Evolutionary conservation across 2,113 vertebrate genomes (phyloP), one percentile per base, ranked within the genome.

Genomic region (Notiomystis cincta): DNA sequence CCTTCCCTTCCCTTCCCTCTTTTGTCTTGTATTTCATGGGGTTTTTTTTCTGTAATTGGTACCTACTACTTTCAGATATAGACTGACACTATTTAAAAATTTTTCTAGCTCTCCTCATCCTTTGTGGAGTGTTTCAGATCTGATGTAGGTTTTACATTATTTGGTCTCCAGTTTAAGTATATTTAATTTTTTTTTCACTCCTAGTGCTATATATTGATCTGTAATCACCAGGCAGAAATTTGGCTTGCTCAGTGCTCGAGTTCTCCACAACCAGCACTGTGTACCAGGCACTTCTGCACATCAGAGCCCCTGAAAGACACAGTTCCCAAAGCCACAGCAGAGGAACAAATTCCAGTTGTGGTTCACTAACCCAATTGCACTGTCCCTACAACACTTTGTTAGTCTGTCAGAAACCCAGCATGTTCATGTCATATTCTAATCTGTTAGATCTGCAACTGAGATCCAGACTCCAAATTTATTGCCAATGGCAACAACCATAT

Each of bases 401-500:
- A 71, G 78, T 31, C 67, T 86, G 75, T 92, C 51, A 78, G 82
- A 94, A 92, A 48, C 47, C 18, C 67, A 85, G 50, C 16, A 35
- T 25, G 90, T 89, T 64, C 70, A 62, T 89, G 70, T 78, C 71
- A 77, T 81, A 30, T 21, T 57, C 56, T 80, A 73, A 81, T 90
- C 79, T 47, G 47, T 75, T 72, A 75, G 79, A 90, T 93, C 75
- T 82, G 61, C 76, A 93, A 13, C 37, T 81, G 45, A 86, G 64
- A 66, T 81, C 79, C 79, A 78, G 85, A 53, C 64, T 42, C 44
- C 58, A 83, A 79, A 73, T 66, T 42, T 60, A 42, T 66, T 77
- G 93, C 93, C 90, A 96, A 95, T 83, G 82, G 58, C 92, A 97
- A 95, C 85, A 95, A 81, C 30, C 35, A 13, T 77, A 88, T 70